These are phyloP conservation scores for Latrodectus hesperus DNA, from an alignment of 2,888 invertebrate genomes.

Conservation along the genomic window DNA sequence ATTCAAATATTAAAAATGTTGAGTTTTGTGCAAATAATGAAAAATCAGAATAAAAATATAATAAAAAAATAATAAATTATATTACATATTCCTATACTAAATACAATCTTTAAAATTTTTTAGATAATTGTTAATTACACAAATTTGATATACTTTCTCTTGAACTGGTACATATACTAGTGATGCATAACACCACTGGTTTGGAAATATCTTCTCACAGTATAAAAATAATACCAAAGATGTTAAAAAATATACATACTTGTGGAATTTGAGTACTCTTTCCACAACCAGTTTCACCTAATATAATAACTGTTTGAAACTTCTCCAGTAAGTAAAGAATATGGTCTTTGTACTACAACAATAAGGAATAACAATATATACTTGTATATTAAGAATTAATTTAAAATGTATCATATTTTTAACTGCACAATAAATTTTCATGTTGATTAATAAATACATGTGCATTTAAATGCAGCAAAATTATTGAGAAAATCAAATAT, in stretches of 20 bases:
- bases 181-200: neutral
- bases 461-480: too few relatives aligned
- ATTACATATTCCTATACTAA: too few relatives aligned
- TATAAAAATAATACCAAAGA: too few relatives aligned
- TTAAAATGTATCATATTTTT: neutral
- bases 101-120: neutral
- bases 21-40: too few relatives aligned
- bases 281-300: slow-evolving; percentile 96
- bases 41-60: too few relatives aligned
- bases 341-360: slow-evolving; percentile 66
- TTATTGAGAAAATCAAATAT: too few relatives aligned
- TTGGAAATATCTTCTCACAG: neutral
- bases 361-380: slow-evolving; percentile 6
- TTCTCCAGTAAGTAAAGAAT: slow-evolving; percentile 89
- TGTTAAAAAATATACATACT: slow-evolving; percentile 77
- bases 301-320: slow-evolving; percentile 87
- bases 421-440: neutral
- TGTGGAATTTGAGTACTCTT: slow-evolving; percentile 97
- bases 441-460: too few relatives aligned
- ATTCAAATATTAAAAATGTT: too few relatives aligned
- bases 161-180: neutral
- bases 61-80: too few relatives aligned
- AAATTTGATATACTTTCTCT: neutral
- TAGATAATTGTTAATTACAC: neutral
- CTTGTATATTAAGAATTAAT: neutral